Evolutionary conservation across 1,140 invertebrate genomes (phyloP).

Genomic region (Aricia agestis): DNA sequence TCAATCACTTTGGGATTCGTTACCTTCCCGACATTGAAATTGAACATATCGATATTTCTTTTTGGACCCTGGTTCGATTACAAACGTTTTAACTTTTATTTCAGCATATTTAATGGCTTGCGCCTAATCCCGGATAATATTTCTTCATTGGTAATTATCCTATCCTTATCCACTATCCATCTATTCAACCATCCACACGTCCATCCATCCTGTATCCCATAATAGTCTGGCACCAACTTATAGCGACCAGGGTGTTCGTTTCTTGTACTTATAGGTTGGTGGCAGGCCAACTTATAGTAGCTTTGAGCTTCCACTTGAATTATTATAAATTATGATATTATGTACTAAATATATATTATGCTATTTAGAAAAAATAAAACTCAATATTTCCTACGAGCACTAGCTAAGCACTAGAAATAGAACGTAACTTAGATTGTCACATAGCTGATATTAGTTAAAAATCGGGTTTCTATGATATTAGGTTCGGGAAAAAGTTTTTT

Average conservation of each 20-base stretch:
- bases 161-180: constrained; percentile 27
- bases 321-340: too few relatives aligned
- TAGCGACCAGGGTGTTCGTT: constrained; percentile 45
- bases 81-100: constrained; percentile 41
- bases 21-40: too few relatives aligned
- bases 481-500: too few relatives aligned
- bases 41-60: not conserved
- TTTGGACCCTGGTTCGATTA: not conserved
- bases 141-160: constrained; percentile 64
- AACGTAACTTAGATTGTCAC: too few relatives aligned
- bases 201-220: constrained; percentile 20
- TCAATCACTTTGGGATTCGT: too few relatives aligned
- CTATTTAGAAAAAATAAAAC: too few relatives aligned
- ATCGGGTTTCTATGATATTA: too few relatives aligned
- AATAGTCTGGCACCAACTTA: constrained; percentile 59
- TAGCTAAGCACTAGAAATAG: too few relatives aligned
- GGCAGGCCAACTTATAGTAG: constrained; percentile 37
- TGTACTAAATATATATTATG: too few relatives aligned
- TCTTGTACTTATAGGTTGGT: constrained; percentile 53
- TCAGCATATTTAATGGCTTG: constrained; percentile 73
- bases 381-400: too few relatives aligned
- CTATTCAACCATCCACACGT: not conserved
- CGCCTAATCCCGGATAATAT: constrained; percentile 66
- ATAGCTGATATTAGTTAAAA: too few relatives aligned
- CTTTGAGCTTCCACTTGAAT: too few relatives aligned